Evolutionary conservation across 2,888 invertebrate genomes (phyloP).

Genomic region (Parnassius apollo): DNA sequence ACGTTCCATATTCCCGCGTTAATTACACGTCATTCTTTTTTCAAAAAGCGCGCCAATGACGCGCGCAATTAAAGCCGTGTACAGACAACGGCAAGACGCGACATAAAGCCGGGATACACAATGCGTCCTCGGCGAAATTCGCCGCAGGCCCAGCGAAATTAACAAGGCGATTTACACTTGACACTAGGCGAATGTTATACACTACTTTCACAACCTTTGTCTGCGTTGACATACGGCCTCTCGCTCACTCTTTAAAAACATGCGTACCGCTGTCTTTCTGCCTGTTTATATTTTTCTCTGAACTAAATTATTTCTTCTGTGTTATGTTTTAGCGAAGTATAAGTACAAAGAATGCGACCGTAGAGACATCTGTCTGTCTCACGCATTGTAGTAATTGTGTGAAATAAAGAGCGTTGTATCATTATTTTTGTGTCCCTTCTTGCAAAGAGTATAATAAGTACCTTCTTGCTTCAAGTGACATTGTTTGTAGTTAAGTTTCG

Average conservation of each 20-base stretch:
- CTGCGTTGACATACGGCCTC: slow-evolving; percentile 46
- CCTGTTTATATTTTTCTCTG: slow-evolving; percentile 26
- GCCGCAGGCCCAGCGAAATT: slow-evolving; percentile 80
- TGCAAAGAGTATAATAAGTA: slow-evolving; percentile 29
- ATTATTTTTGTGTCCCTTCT: slow-evolving; percentile 58
- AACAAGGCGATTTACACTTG: slow-evolving; percentile 82
- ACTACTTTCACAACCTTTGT: slow-evolving; percentile 63
- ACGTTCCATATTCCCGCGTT: slow-evolving; percentile 81
- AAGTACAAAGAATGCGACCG: slow-evolving; percentile 42
- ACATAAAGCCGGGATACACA: slow-evolving; percentile 79
- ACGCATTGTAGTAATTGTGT: slow-evolving; percentile 70
- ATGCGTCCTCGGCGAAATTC: slow-evolving; percentile 79
- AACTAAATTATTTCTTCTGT: slow-evolving; percentile 44
- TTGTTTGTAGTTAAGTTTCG: slow-evolving; percentile 36
- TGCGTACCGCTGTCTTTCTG: slow-evolving; percentile 32
- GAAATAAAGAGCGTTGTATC: slow-evolving; percentile 73
- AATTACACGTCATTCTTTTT: slow-evolving; percentile 82
- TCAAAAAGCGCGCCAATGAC: slow-evolving; percentile 80
- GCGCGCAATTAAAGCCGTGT: slow-evolving; percentile 80
- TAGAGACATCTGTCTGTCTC: slow-evolving; percentile 48
- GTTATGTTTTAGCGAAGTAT: slow-evolving; percentile 39
- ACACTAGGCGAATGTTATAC: slow-evolving; percentile 75
- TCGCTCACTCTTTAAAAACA: slow-evolving; percentile 40
- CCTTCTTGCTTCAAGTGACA: slow-evolving; percentile 38
- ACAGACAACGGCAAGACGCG: slow-evolving; percentile 79